Evolutionary conservation across 2,888 invertebrate genomes (phyloP).

Genomic region (Bibio marci): DNA sequence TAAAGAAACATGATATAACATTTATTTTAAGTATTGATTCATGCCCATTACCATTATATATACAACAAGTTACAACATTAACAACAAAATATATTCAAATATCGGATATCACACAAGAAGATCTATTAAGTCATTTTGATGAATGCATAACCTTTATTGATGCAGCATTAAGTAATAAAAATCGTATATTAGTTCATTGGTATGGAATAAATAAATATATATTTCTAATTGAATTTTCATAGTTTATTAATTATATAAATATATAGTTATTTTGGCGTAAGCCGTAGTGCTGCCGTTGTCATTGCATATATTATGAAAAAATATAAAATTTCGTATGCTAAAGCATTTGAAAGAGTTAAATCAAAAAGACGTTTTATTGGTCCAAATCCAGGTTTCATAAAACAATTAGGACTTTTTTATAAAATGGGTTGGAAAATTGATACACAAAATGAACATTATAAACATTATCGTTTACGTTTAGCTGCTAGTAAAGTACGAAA

Average conservation of each 20-base stretch:
- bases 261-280: slow-evolving; percentile 70
- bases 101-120: slow-evolving; percentile 71
- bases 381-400: slow-evolving; percentile 67
- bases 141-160: slow-evolving; percentile 62
- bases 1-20: slow-evolving; percentile 47
- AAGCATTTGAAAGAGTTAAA: slow-evolving; percentile 53
- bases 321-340: slow-evolving; percentile 49
- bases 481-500: slow-evolving; percentile 68
- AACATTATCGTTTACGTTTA: slow-evolving; percentile 55
- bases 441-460: slow-evolving; percentile 48
- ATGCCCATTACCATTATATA: slow-evolving; percentile 61
- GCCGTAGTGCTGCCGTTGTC: slow-evolving; percentile 74
- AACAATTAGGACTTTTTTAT: slow-evolving; percentile 60
- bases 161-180: slow-evolving; percentile 40
- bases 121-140: slow-evolving; percentile 62
- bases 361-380: slow-evolving; percentile 51
- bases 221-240: neutral
- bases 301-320: slow-evolving; percentile 81
- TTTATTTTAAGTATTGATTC: slow-evolving; percentile 72
- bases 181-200: slow-evolving; percentile 76
- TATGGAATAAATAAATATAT: slow-evolving; percentile 21
- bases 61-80: slow-evolving; percentile 47
- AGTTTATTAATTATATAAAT: slow-evolving; percentile 1
- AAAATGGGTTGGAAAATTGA: slow-evolving; percentile 56
- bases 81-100: slow-evolving; percentile 61